Conservation (phyloP, 2,888 invertebrate species). For the Augiades crinisus region DNA sequence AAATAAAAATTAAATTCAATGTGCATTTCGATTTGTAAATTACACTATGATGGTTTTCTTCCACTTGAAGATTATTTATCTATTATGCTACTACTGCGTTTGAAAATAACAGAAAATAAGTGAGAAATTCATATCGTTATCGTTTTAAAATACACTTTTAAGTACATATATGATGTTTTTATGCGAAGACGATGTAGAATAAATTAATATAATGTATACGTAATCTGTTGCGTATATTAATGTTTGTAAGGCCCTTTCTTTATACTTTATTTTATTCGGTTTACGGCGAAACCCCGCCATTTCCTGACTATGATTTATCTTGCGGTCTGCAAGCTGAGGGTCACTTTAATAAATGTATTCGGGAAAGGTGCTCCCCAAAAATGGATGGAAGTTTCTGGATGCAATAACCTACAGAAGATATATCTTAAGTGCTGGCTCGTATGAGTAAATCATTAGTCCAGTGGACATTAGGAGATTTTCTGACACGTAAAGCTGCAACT, state of each 20-base stretch:
- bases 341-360: slow-evolving; percentile 80
- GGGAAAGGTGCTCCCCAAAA: slow-evolving; percentile 67
- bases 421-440: slow-evolving; percentile 24
- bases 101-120: no score
- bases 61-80: no score
- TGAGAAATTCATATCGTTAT: no score
- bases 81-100: no score
- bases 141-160: no score
- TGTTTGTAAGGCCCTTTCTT: slow-evolving; percentile 51
- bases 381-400: slow-evolving; percentile 67
- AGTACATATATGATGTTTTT: no score
- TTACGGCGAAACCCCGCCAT: slow-evolving; percentile 63
- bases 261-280: slow-evolving; percentile 68
- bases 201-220: no score
- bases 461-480: not conserved
- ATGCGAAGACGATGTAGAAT: no score
- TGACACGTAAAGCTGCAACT: no score
- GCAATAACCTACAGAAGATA: slow-evolving; percentile 59
- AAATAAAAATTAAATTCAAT: no score
- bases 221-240: slow-evolving; percentile 29
- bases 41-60: no score
- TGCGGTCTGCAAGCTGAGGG: slow-evolving; percentile 70
- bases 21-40: no score
- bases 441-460: slow-evolving; percentile 6
- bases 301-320: slow-evolving; percentile 78